Percentiles rank a stretch among this genome's conserved stretches.
Conservation (phyloP, 1,140 invertebrate species). For the Drosophila punjabiensis region DNA sequence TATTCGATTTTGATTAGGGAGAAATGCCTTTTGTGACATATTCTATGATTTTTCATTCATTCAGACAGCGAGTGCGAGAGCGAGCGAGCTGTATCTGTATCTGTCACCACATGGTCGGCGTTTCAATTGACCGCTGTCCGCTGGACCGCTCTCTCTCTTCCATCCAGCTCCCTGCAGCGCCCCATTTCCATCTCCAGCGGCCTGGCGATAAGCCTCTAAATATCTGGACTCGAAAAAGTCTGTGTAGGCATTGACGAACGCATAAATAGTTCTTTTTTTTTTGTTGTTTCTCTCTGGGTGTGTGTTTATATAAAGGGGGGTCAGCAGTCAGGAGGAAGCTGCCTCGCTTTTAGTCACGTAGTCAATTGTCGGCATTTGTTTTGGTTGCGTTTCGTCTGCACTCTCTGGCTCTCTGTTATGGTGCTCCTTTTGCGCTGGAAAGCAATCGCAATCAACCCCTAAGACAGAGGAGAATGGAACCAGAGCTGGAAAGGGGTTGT, state of each 20-base stretch:
- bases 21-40: slow-evolving; percentile 57
- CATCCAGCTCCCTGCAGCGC: slow-evolving; percentile 14
- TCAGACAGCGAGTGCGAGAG: not conserved
- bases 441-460: slow-evolving; percentile 40
- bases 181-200: slow-evolving; percentile 21
- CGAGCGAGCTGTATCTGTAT: slow-evolving; percentile 16
- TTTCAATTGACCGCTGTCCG: slow-evolving; percentile 46
- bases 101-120: slow-evolving; percentile 38
- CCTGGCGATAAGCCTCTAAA: slow-evolving; percentile 65
- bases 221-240: slow-evolving; percentile 44
- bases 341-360: slow-evolving; percentile 60
- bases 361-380: slow-evolving; percentile 72
- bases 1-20: slow-evolving; percentile 69
- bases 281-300: slow-evolving; percentile 3
- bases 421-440: slow-evolving; percentile 50
- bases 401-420: slow-evolving; percentile 47
- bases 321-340: slow-evolving; percentile 36
- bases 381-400: slow-evolving; percentile 48
- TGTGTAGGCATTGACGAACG: slow-evolving; percentile 23
- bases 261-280: not conserved
- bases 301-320: slow-evolving; percentile 34
- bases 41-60: slow-evolving; percentile 40
- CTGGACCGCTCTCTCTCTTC: not conserved
- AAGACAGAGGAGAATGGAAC: slow-evolving; percentile 24
- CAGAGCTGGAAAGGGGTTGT: slow-evolving; percentile 14